phyloP scores from a whole-genome alignment of 2,113 vertebrate genomes.

The Orthonyx spaldingii region DNA sequence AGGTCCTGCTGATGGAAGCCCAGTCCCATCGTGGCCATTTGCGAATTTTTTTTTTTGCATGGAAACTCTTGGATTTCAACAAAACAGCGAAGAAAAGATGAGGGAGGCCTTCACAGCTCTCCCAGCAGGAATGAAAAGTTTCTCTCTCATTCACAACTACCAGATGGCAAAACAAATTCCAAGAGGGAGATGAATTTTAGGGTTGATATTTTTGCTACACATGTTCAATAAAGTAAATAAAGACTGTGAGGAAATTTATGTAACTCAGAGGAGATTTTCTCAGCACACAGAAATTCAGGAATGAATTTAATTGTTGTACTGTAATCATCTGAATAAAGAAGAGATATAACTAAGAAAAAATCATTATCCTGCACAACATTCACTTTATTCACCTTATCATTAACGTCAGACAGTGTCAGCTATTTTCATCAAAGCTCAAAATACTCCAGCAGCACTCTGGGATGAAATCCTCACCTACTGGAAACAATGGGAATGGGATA shows the following conservation, averaged over 20 bases:
- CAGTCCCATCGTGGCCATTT: background rate
- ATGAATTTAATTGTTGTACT: background rate
- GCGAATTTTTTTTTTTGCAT: background rate
- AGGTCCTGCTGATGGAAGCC: background rate
- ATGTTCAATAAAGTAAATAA: slow-evolving; percentile 16
- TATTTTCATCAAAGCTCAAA: background rate
- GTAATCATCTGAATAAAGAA: background rate
- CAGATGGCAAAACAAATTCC: slow-evolving; percentile 59
- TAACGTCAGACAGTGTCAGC: background rate
- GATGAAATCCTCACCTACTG: background rate
- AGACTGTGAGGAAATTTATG: background rate
- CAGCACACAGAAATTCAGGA: background rate
- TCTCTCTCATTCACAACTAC: background rate
- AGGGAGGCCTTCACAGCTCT: background rate
- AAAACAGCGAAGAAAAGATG: background rate
- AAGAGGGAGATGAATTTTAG: slow-evolving; percentile 24
- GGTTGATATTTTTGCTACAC: slow-evolving; percentile 43
- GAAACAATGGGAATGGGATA: background rate
- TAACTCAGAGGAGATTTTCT: slow-evolving; percentile 1
- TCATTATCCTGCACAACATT: rapidly evolving
- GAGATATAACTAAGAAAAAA: background rate
- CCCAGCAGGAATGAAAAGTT: slow-evolving; percentile 13
- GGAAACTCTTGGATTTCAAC: background rate
- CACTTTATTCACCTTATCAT: background rate
- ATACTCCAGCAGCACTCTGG: background rate